These are phyloP conservation scores for Trogon surrucura DNA, from an alignment of 2,113 vertebrate genomes.

Conservation along the genomic window DNA sequence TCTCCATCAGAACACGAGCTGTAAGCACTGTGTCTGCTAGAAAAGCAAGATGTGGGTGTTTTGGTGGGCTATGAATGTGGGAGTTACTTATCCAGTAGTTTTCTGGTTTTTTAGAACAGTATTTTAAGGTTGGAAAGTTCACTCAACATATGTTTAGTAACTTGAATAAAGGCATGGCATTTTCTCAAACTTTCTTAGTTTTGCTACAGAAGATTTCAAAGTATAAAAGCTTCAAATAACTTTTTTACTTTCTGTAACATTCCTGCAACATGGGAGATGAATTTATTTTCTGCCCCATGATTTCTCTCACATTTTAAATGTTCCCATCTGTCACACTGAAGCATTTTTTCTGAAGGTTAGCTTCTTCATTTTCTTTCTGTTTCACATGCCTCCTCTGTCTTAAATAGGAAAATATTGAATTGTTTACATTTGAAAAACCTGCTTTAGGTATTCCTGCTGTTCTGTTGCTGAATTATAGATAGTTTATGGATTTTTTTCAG, in stretches of 20 bases:
- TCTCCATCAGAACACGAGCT: background rate
- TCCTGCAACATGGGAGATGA: background rate
- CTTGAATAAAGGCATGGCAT: background rate
- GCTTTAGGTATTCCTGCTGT: conserved; percentile 24
- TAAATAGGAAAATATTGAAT: conserved; percentile 47
- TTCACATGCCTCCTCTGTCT: conserved; percentile 1
- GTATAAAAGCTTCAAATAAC: background rate
- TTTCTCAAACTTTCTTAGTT: background rate
- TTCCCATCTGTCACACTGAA: conserved; percentile 35
- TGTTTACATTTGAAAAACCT: conserved; percentile 33
- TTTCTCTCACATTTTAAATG: conserved; percentile 32
- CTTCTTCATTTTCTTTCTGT: background rate
- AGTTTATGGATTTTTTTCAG: conserved; percentile 22
- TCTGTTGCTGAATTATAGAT: conserved; percentile 49
- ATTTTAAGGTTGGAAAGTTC: conserved; percentile 49
- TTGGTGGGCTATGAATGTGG: background rate
- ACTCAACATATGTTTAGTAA: background rate
- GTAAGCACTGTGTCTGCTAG: background rate
- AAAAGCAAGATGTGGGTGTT: conserved; percentile 23
- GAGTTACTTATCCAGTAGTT: conserved; percentile 9
- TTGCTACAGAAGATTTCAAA: background rate
- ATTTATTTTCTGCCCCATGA: conserved; percentile 36
- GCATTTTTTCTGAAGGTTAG: conserved; percentile 8
- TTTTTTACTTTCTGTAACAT: background rate
- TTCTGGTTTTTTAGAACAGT: background rate